Base-by-base conservation (phyloP, 1,140 invertebrate genomes). In the Scylla paramamosain region DNA sequence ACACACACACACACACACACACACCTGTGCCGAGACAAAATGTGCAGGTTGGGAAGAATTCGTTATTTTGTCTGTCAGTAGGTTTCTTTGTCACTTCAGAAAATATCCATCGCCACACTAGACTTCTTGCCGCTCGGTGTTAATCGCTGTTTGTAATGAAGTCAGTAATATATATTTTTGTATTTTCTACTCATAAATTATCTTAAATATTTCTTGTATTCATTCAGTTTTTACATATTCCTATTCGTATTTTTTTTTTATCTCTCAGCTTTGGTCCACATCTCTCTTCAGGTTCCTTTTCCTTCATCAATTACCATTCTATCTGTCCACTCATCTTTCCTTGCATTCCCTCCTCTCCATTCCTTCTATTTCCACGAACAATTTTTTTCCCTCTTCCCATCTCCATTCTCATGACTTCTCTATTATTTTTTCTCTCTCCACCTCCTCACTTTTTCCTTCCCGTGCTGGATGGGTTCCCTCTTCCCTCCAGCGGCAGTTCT, bases 1-100 rank as follows among this genome's bases (percentile, higher is more conserved):
- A 91, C 89, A 91, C 89, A 91, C 89, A 91, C 89, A 91, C 89
- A 91, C 89, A 91, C 52, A 91, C 52, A 59, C 52, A 59, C 52
- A 86, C 52, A 59, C 10, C 10, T 20, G 16, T 39, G 39, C 39
- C 39, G 39, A 39, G 7, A 86, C 32, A 86, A 31, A 28, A 2
- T 14, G 16, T 20, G 52, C 10, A 12, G 16, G 52, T 39, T 6
- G 16, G 52, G 52, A 59, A 59, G 52, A 59, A 59, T 59, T 59
- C 52, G 10, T 59, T 59, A 8, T 59, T 2, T 59, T 59, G 10
- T 59, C 52, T 59, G 12, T 59, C 16, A 20, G 10, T 59, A 7
- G 46, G 16, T 59, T 59, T 59, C 16, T 59, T 12, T 20, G 52
- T 20, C 52, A 59, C 52, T 59, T 59, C 52, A 14, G 12, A 14